phyloP scores from a whole-genome alignment of 2,113 vertebrate species.

The Oreochromis spilurus region DNA sequence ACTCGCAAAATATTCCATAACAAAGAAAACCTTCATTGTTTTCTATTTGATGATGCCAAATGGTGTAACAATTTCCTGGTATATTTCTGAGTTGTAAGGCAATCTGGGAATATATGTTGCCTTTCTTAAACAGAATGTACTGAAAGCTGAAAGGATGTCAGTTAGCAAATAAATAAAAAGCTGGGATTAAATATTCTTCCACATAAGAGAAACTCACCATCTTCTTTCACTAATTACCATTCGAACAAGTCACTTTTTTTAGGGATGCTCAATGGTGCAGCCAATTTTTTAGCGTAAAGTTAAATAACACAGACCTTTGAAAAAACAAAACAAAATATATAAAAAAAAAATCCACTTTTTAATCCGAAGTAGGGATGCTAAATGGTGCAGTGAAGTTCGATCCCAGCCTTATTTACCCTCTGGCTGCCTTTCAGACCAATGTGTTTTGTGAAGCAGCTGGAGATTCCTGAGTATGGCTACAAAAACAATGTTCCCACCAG shows the following conservation, averaged over 20 bases:
- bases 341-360: neutral
- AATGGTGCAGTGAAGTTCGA: neutral
- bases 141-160: neutral
- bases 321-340: neutral
- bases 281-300: neutral
- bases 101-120: neutral
- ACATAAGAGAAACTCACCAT: neutral
- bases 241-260: neutral
- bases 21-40: neutral
- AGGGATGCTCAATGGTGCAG: neutral
- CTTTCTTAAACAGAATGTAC: neutral
- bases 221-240: neutral
- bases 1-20: neutral
- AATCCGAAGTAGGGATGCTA: neutral
- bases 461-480: conserved; percentile 98
- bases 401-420: neutral
- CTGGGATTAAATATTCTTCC: neutral
- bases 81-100: neutral
- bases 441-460: conserved; percentile 99
- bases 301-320: neutral
- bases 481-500: conserved; percentile 95
- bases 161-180: neutral
- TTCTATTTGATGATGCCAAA: neutral
- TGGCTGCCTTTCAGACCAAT: conserved; percentile 84
- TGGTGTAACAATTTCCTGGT: neutral